Evolutionary conservation across 2,113 vertebrate genomes (phyloP), one percentile per base, ranked within the genome.

Genomic region (Perognathus longimembris): DNA sequence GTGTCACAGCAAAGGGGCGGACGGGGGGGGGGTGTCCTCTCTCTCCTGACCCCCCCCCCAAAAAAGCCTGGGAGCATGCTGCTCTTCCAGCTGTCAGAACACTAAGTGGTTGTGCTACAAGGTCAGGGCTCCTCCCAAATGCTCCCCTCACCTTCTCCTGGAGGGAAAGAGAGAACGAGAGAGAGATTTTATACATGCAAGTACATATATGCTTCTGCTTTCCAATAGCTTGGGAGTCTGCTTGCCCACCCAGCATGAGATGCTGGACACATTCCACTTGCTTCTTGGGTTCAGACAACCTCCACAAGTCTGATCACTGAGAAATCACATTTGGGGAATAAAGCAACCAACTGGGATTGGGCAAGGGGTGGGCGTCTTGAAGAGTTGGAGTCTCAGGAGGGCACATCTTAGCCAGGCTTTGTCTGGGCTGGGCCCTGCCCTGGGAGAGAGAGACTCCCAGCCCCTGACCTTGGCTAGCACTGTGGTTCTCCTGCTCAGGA

Each of bases 401-500:
- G 75, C n/a, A 0, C 30, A 54, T 3, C 69, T 59, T 18, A 38
- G 66, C 20, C 15, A n/a, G n/a, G 15, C 32, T 66, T 17, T 30
- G 36, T 32, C 34, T 18, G n/a, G n/a, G 59, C 24, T 4, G 32
- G 54, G 28, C 6, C 6, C 63, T 45, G 24, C 1, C 50, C 77
- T 2, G 0, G 30, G 45, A 40, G 21, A 77, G 45, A 40, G 21
- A 77, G 54, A 40, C 66, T 66, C 3, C n/a, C 50, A 61, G 38
- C 50, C 67, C 78, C 59, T 21, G 14, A 36, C 50, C 64, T 5
- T 6, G 66, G 30, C 15, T 34, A n/a, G 57, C 14, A n/a, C 17
- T 30, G 7, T 32, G 3, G 0, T 18, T 74, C n/a, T 57, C 17
- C 30, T 12, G n/a, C 3, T 5, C 0, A 0, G 34, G 21, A 40